Evolutionary conservation across 2,113 vertebrate genomes (phyloP).

Genomic region (Buteo buteo): DNA sequence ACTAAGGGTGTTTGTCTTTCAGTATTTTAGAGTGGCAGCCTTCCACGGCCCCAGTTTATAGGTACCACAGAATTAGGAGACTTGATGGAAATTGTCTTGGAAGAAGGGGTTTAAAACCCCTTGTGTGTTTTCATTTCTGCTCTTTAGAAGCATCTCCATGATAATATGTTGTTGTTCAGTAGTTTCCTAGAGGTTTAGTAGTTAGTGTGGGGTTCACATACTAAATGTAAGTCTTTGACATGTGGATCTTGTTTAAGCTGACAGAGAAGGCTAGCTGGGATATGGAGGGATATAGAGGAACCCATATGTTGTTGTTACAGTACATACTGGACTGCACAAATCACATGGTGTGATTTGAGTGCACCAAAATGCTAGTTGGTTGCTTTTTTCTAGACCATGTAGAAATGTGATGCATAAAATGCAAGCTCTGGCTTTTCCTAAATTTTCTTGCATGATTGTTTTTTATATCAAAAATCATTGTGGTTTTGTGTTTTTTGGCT

Average conservation of each 20-base stretch:
- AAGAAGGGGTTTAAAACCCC: background rate
- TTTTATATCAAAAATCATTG: background rate
- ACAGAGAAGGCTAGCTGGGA: background rate
- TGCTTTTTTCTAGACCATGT: accelerated
- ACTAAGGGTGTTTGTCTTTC: background rate
- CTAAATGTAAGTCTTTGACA: background rate
- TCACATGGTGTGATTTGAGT: background rate
- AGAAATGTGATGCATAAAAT: background rate
- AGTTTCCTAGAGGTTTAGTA: background rate
- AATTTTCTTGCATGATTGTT: background rate
- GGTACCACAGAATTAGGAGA: background rate
- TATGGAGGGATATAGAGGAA: background rate
- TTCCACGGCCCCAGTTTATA: background rate
- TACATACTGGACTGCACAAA: background rate
- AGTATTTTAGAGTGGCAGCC: background rate
- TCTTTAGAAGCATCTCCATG: background rate
- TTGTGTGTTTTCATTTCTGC: background rate
- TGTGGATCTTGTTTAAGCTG: background rate
- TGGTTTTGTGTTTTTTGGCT: too few species aligned
- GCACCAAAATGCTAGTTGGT: background rate
- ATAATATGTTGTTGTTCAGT: background rate
- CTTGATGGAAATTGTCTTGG: background rate
- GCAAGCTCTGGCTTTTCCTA: background rate
- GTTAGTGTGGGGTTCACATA: background rate
- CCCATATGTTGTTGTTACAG: background rate